Base-by-base conservation (phyloP, 2,113 vertebrate genomes). In the Plotosus lineatus region DNA sequence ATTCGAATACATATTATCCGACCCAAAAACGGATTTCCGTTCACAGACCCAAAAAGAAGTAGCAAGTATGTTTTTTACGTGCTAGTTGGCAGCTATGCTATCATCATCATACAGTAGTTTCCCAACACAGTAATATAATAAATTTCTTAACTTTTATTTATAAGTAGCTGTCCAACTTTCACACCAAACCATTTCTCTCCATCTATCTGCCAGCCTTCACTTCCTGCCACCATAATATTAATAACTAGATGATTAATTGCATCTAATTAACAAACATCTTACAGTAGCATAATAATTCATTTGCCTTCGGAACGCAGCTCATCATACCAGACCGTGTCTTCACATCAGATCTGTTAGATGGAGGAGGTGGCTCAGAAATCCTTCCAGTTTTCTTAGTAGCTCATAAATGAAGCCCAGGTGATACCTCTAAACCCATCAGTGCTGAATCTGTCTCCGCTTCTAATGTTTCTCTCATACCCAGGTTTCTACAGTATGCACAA, bases 181-280 rank as follows among this genome's bases (percentile, higher is more conserved):
- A 38, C 33, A 63, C 15, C 33, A 38, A 63, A 38, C 17, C 6
- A 15, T 21, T 6, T 23, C 5, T 26, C n/a, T 58, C 26, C 6
- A 23, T 17, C 26, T 28, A 3, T 26, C n/a, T 2, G 9, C 4
- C n/a, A 15, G 56, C 4, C 14, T 5, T 66, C 36, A 23, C 33
- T 40, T 38, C 33, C 19, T 12, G 3, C 21, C 63, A 66, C 61
- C 61, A 4, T 12, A 17, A 21, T 21, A 36, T 65, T 21, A 61
- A 61, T 17, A 21, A 65, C 36, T 65, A 40, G 61, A 23, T 38
- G 21, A 65, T 6, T 2, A 40, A 5, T 61, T 7, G 9, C 0
- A 5, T 36, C 33, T 9, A 4, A 23, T 40, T 79, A 90, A 69
- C 74, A 89, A 60, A 89, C 80, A 60, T 51, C 74, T 86, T 80